A percentile compares a stretch with the other conserved stretches of the same genome.
These are phyloP conservation scores for Fundulus diaphanus DNA, from an alignment of 2,797 vertebrate genomes.

Conservation along the genomic window DNA sequence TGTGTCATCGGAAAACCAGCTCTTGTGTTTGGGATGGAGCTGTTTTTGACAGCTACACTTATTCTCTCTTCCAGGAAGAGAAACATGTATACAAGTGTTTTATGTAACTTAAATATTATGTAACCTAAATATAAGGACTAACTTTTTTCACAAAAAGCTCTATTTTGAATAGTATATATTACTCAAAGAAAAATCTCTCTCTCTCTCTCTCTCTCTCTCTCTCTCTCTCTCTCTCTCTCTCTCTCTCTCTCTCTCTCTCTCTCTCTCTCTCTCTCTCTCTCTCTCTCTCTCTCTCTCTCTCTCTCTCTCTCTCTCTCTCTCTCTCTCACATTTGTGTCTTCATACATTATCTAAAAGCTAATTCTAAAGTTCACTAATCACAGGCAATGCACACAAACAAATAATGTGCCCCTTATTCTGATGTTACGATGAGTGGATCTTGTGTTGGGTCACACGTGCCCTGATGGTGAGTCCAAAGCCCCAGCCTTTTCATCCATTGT, in stretches of 20 bases:
- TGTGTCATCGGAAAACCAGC: no score
- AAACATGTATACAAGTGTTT: not conserved
- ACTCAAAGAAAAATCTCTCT: no score
- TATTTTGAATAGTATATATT: no score
- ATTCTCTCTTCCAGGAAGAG: not conserved
- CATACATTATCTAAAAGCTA: not conserved
- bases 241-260: no score
- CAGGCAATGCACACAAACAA: slow-evolving; percentile 23
- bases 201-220: no score
- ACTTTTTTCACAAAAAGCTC: not conserved
- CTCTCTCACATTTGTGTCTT: no score
- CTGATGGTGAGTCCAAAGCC: slow-evolving; percentile 14
- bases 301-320: no score
- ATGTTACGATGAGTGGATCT: slow-evolving; percentile 28
- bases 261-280: no score
- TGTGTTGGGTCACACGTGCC: not conserved
- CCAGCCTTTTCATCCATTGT: slow-evolving; percentile 22
- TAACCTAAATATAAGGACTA: not conserved
- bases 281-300: no score
- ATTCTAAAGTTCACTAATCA: slow-evolving; percentile 33
- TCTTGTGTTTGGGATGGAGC: no score
- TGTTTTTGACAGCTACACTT: not conserved
- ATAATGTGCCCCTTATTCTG: slow-evolving; percentile 24
- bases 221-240: no score
- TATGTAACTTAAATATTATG: not conserved